These are phyloP conservation scores for Notarius quadriscutis DNA, from an alignment of 2,113 vertebrate genomes.

Conservation along the genomic window DNA sequence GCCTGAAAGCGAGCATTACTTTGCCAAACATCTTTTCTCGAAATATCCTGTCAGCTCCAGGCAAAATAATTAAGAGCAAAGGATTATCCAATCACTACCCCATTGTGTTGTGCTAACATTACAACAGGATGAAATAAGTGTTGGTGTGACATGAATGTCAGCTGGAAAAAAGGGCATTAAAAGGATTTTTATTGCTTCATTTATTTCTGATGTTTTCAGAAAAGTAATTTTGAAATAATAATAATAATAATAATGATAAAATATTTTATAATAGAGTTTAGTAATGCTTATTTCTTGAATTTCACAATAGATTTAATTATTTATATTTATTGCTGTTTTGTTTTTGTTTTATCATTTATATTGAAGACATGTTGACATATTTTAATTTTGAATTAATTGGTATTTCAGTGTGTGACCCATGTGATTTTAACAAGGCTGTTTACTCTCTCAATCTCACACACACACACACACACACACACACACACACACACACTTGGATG, in stretches of 20 bases:
- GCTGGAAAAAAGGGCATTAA: too few relatives aligned
- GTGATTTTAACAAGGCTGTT: background rate
- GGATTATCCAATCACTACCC: background rate
- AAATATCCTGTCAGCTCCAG: background rate
- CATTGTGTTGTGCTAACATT: background rate
- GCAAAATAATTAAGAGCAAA: background rate
- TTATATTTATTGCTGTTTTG: background rate
- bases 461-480: conserved; percentile 4
- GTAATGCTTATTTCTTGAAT: background rate
- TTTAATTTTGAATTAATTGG: background rate
- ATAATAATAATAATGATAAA: background rate
- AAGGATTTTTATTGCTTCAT: background rate
- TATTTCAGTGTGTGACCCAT: background rate
- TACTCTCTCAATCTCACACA: background rate
- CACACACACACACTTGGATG: conserved; percentile 5
- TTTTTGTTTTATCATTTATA: background rate
- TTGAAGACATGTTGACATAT: background rate
- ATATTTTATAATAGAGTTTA: background rate
- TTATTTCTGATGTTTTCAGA: background rate
- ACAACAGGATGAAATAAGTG: background rate
- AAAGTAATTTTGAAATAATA: background rate
- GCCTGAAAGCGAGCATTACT: background rate
- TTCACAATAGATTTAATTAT: background rate
- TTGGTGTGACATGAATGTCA: background rate
- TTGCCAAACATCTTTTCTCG: background rate